Conservation (phyloP, 2,113 vertebrate genomes). For the Limnothrissa miodon region DNA sequence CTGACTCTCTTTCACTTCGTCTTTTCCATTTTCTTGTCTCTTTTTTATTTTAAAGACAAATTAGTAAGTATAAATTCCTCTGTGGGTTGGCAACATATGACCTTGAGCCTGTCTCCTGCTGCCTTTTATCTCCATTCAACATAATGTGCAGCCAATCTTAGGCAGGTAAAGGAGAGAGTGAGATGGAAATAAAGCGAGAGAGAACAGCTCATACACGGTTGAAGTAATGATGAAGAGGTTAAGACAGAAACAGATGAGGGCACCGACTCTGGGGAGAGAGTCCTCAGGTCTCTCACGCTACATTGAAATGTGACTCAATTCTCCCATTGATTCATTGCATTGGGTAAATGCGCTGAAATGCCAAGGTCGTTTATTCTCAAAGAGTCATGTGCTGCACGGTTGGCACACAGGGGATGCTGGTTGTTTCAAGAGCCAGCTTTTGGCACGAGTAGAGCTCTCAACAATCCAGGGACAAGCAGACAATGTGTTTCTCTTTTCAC, state of each 20-base stretch:
- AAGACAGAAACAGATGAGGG: conserved; percentile 1
- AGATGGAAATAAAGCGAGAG: neutral
- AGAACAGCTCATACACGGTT: neutral
- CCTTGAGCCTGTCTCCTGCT: neutral
- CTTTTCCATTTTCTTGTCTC: neutral
- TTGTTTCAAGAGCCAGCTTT: neutral
- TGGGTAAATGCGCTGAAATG: conserved; percentile 10
- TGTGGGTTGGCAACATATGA: neutral
- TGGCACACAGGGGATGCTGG: neutral
- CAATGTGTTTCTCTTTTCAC: neutral
- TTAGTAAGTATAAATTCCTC: conserved; percentile 17
- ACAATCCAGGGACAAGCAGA: neutral
- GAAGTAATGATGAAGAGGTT: neutral
- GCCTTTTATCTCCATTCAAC: conserved; percentile 8
- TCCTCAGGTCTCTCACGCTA: conserved; percentile 11
- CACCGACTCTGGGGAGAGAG: neutral
- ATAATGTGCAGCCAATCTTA: conserved; percentile 8
- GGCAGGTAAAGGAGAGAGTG: neutral
- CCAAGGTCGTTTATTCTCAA: conserved; percentile 16
- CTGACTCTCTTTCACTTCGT: neutral
- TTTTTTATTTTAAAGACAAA: conserved; percentile 13
- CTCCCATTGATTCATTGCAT: conserved; percentile 17
- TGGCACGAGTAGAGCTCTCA: neutral
- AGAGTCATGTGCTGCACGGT: neutral
- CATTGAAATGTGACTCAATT: conserved; percentile 19